Percentiles rank a stretch among this genome's conserved stretches.
These are phyloP conservation scores for Lamellibrachia luymesi DNA, from an alignment of 1,140 invertebrate species.

Conservation along the genomic window DNA sequence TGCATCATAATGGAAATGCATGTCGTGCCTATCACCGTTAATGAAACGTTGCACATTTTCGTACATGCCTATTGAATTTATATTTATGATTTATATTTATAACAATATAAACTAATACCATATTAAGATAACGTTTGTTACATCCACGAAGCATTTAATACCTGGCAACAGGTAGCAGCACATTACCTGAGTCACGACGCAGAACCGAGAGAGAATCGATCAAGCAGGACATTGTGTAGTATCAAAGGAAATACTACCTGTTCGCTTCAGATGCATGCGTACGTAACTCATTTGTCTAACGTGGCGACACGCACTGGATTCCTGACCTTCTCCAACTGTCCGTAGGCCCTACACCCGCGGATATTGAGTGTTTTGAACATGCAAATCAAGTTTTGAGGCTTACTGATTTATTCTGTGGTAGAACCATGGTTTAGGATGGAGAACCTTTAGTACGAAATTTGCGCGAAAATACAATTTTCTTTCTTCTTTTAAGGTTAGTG, in stretches of 20 bases:
- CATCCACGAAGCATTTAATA: background rate
- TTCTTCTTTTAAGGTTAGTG: no score
- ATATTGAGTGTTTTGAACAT: background rate
- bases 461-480: no score
- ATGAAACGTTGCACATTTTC: background rate
- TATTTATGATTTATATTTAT: background rate
- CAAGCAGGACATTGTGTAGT: background rate
- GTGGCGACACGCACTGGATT: background rate
- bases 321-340: background rate
- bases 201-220: background rate
- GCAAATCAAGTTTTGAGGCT: background rate
- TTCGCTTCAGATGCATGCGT: background rate
- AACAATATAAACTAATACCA: background rate
- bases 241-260: background rate
- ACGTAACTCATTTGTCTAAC: background rate
- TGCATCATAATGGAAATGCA: background rate
- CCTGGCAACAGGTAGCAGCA: background rate
- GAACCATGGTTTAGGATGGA: no score
- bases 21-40: background rate
- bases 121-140: no score
- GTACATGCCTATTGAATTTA: background rate
- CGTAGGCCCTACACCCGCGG: background rate
- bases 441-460: no score
- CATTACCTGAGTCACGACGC: background rate
- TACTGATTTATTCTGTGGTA: background rate